Conservation (phyloP, 2,113 vertebrate genomes). For the Phoenicopterus ruber region DNA sequence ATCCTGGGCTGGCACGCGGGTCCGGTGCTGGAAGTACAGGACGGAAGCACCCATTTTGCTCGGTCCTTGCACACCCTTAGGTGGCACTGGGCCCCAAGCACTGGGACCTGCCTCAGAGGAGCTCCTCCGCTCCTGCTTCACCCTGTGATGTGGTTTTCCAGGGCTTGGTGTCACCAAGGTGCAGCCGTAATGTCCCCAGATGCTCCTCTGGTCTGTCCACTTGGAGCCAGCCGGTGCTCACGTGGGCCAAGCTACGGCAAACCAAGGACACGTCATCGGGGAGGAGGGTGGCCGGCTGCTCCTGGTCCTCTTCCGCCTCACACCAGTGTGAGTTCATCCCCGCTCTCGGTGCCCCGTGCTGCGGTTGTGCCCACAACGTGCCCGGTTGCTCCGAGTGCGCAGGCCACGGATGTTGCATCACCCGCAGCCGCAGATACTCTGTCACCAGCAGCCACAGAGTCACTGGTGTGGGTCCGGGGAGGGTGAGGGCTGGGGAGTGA, state of each 20-base stretch:
- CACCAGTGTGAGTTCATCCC: not conserved
- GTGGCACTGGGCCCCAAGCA: not conserved
- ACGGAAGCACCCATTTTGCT: not conserved
- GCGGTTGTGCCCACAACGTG: fast-evolving
- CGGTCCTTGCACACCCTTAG: not conserved
- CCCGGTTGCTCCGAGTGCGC: fast-evolving
- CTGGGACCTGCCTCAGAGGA: not conserved
- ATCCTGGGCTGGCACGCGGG: not conserved
- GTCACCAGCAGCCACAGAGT: not conserved
- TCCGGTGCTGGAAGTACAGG: not conserved
- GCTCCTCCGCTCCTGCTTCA: not conserved
- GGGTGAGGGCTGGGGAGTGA: too few species aligned
- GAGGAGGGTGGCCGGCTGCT: not conserved
- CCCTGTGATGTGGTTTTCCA: not conserved
- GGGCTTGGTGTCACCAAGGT: not conserved
- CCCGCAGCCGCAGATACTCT: not conserved
- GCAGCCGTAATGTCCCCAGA: not conserved
- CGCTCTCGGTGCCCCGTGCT: fast-evolving
- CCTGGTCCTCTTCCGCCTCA: not conserved
- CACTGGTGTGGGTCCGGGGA: not conserved
- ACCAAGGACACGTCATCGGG: not conserved
- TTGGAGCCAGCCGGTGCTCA: not conserved
- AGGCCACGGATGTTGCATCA: fast-evolving
- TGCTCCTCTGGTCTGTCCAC: not conserved
- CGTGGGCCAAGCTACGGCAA: not conserved